Base-by-base conservation (phyloP, 64 coral and sea anemone genomes). In the Pachyseris speciosa region DNA sequence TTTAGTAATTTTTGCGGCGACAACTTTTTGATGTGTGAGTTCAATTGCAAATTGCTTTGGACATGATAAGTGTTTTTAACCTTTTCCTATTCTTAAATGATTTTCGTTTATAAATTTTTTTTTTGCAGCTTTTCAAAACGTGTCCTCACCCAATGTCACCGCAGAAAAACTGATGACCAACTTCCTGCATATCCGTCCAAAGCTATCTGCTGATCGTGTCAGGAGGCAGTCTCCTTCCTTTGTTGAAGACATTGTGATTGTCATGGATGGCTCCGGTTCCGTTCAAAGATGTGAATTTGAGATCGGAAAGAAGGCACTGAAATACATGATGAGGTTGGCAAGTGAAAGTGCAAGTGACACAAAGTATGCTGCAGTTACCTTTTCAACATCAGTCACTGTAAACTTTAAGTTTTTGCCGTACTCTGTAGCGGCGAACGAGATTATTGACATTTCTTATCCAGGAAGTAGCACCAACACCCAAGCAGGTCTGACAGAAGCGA, bases 351-450 rank as follows among this genome's bases (percentile, higher is more conserved):
- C 0, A 1, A 9, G 12, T 44, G 25, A 83, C 28, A n/a, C 24
- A 7, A 83, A 61, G 39, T 83, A 83, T 37, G 52, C 78, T 15
- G 48, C 78, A 33, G 53, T 83, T 37, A 83, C 78, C 52, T 83
- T 63, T 63, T 6, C 25, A 4, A 7, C 0, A 29, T 39, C 33
- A 1, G 52, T 32, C 32, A 63, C 0, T 1, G 78, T 63, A 8
- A 63, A 63, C 53, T 83, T 83, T 34, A 83, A 63, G 43, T 63
- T 83, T 63, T 15, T 38, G 4, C 19, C 78, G 26, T 16, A 11
- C 32, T 1, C 17, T 39, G 11, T 19, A 83, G 78, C 78, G n/a
- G 33, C 31, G 4, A 9, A n/a, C 0, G 39, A 38, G 33, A 13
- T 83, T 26, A 40, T 17, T 10, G 63, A 63, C 7, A 83, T 83